Evolutionary conservation across 2,113 vertebrate species (phyloP), one percentile per base, ranked within the genome.

Genomic region (Sorex araneus): DNA sequence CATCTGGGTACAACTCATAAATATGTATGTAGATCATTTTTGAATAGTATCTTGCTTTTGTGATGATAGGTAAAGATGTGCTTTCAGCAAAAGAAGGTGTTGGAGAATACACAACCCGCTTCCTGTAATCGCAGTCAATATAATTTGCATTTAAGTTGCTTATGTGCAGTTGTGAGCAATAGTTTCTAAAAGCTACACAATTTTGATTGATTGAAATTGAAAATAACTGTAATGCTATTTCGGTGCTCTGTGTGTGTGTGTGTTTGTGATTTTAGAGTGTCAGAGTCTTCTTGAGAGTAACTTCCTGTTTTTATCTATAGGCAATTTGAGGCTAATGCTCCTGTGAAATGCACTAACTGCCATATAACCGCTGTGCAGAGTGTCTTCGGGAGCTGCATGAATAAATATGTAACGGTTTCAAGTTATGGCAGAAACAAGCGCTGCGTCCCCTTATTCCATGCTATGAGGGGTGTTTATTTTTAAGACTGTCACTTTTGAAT

Each of bases 141-240:
- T 92, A 91, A 96, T 34, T 95, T 96, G 93, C 40, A 28, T 90
- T 95, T 96, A 93, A 90, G 84, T 71, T 83, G 3, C n/a, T 92
- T 95, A 9, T 60, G 78, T 96, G 74, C 4, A 71, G 71, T 87
- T 4, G 6, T 71, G 50, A 89, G 43, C 43, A 69, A 70, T 32
- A 84, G 23, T 84, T 95, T 89, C 32, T 28, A 84, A 95, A 96
- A 95, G 45, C 66, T 90, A 6, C n/a, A 94, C 78, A 92, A 60
- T 85, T 69, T 12, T 95, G 47, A 96, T 76, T 76, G 80, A 91
- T 92, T 96, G 76, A 93, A 97, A 94, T 93, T 94, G 23, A 89
- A 94, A 95, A 92, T 91, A 81, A 6, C 1, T 78, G 88, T n/a
- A 75, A 67, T 67, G 89, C 40, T 67, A 83, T 95, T 82, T 89